Percentiles rank a stretch among this genome's conserved stretches.
Evolutionary conservation across 2,888 invertebrate species (phyloP).

Genomic region (Trissoscelio sp.): DNA sequence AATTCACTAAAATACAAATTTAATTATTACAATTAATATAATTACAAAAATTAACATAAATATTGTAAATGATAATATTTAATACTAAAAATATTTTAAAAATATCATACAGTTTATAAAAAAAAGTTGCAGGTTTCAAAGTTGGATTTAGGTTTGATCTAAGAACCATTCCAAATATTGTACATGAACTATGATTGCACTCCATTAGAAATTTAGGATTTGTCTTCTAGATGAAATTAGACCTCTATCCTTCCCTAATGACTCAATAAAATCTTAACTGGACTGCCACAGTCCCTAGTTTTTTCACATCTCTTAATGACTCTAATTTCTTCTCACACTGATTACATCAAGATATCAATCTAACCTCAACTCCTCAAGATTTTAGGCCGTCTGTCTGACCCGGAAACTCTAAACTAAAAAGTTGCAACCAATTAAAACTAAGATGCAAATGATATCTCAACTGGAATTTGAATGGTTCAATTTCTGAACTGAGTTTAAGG

Average conservation of each 20-base stretch:
- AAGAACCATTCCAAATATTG: no score
- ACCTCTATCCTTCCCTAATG: no score
- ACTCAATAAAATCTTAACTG: constrained; percentile 26
- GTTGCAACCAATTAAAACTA: constrained; percentile 21
- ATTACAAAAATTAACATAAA: no score
- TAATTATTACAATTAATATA: no score
- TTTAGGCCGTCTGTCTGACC: constrained; percentile 12
- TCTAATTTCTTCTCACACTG: constrained; percentile 38
- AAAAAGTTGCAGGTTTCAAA: no score
- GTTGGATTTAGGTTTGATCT: no score
- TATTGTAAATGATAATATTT: no score
- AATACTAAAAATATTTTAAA: no score
- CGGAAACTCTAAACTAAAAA: not conserved
- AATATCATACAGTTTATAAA: no score
- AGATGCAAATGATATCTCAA: not conserved
- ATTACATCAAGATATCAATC: constrained; percentile 40
- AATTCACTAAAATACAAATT: no score
- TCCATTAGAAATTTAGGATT: not conserved
- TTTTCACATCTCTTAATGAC: constrained; percentile 8
- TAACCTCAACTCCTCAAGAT: constrained; percentile 5
- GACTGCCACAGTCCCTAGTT: not conserved
- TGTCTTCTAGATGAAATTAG: not conserved
- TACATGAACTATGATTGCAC: no score
- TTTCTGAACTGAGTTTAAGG: not conserved
- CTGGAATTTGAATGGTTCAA: not conserved